A percentile compares a stretch with the other conserved stretches of the same genome.
Evolutionary conservation across 2,113 vertebrate genomes (phyloP).

Genomic region (Pterophyllum scalare): DNA sequence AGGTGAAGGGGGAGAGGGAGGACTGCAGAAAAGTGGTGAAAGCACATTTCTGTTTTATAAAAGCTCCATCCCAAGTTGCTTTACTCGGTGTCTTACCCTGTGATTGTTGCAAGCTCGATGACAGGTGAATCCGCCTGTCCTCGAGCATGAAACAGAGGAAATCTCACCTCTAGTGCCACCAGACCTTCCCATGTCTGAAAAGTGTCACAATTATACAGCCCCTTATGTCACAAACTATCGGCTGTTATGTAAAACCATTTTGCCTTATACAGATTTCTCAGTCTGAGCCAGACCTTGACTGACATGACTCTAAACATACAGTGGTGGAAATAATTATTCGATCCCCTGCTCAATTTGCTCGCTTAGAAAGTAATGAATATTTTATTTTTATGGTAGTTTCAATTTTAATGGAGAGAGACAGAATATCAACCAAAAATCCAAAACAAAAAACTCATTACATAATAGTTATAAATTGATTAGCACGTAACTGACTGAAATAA

Average conservation of each 20-base stretch:
- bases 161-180: constrained; percentile 36
- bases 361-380: no score
- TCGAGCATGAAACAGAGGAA: constrained; percentile 23
- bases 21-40: neutral
- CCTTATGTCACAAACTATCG: constrained; percentile 52
- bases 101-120: constrained; percentile 21
- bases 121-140: constrained; percentile 37
- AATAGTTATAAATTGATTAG: no score
- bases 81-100: constrained; percentile 4
- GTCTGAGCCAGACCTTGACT: neutral
- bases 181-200: constrained; percentile 2
- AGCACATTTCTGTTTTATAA: constrained; percentile 32
- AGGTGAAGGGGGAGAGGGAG: neutral
- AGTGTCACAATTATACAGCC: constrained; percentile 21
- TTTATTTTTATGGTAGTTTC: no score
- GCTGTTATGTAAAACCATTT: constrained; percentile 50
- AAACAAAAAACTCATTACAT: no score
- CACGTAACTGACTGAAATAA: no score
- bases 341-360: no score
- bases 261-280: neutral
- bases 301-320: neutral
- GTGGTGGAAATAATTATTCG: no score
- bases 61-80: constrained; percentile 24
- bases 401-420: no score
- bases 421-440: no score